These are phyloP conservation scores for Siniperca obscura DNA, from an alignment of 2,797 vertebrate genomes.

Conservation along the genomic window DNA sequence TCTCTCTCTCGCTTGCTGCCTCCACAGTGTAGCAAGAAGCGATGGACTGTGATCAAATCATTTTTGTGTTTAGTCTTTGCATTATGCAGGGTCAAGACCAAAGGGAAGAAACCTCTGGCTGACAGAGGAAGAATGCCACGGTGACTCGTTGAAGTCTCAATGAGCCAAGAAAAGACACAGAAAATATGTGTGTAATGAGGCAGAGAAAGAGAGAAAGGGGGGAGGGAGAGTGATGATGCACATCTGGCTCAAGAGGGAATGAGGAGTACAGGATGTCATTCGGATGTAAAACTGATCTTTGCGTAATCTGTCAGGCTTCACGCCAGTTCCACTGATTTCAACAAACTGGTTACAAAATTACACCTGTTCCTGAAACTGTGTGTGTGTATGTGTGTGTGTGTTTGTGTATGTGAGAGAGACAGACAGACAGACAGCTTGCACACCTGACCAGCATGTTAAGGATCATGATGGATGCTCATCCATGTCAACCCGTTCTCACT, in stretches of 20 bases:
- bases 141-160: constrained; percentile 52
- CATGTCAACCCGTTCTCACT: background rate
- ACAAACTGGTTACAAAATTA: constrained; percentile 24
- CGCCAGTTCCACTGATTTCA: background rate
- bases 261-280: constrained; percentile 49
- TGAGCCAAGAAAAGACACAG: constrained; percentile 58
- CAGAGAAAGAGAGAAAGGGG: constrained; percentile 13
- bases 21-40: background rate
- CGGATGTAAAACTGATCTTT: constrained; percentile 44
- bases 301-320: constrained; percentile 39
- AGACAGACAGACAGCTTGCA: constrained; percentile 34
- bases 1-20: constrained; percentile 1
- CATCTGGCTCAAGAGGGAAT: constrained; percentile 54
- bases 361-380: constrained; percentile 47
- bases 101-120: constrained; percentile 41
- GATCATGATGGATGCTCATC: constrained; percentile 40
- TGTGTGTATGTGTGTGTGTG: background rate
- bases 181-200: constrained; percentile 70
- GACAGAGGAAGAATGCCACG: constrained; percentile 26
- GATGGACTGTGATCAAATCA: constrained; percentile 16
- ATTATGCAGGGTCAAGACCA: constrained; percentile 28
- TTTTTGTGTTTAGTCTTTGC: constrained; percentile 46
- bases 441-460: constrained; percentile 53
- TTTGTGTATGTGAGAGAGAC: background rate
- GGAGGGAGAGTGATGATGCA: constrained; percentile 34